Evolutionary conservation across 2,113 vertebrate species (phyloP).

Genomic region (Bostrychus sinensis): DNA sequence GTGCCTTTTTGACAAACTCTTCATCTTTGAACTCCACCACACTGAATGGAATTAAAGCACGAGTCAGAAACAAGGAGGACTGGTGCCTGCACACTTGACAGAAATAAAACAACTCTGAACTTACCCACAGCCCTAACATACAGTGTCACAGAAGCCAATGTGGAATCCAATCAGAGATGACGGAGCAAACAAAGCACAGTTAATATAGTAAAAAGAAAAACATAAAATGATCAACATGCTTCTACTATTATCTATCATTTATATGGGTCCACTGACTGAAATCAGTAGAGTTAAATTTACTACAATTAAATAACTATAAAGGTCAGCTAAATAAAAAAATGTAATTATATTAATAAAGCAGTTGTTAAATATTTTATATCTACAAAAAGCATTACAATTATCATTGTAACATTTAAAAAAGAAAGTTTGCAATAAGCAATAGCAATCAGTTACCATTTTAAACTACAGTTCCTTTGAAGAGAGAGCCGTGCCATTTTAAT

Average conservation of each 20-base stretch:
- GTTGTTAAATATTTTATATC: slow-evolving; percentile 28
- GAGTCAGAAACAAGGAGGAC: slow-evolving; percentile 8
- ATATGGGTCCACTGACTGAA: slow-evolving; percentile 24
- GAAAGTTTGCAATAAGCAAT: slow-evolving; percentile 7
- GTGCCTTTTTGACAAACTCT: slow-evolving; percentile 97
- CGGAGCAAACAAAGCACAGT: slow-evolving; percentile 74
- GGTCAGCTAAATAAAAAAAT: too few relatives aligned
- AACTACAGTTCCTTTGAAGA: slow-evolving; percentile 59
- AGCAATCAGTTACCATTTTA: slow-evolving; percentile 4
- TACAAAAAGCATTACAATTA: neutral
- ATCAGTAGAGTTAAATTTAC: slow-evolving; percentile 23
- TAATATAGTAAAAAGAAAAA: slow-evolving; percentile 50
- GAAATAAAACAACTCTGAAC: slow-evolving; percentile 44
- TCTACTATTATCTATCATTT: slow-evolving; percentile 9
- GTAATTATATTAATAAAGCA: neutral
- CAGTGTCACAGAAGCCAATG: slow-evolving; percentile 45
- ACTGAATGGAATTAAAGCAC: slow-evolving; percentile 71
- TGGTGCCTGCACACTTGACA: neutral
- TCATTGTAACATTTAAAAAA: slow-evolving; percentile 24
- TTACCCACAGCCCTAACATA: slow-evolving; percentile 96
- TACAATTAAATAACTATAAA: neutral
- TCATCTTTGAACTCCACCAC: slow-evolving; percentile 99
- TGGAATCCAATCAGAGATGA: slow-evolving; percentile 58
- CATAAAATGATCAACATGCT: slow-evolving; percentile 15
- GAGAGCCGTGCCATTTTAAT: slow-evolving; percentile 64